Evolutionary conservation across 2,888 invertebrate genomes (phyloP).

Genomic region (Andrena marginata): DNA sequence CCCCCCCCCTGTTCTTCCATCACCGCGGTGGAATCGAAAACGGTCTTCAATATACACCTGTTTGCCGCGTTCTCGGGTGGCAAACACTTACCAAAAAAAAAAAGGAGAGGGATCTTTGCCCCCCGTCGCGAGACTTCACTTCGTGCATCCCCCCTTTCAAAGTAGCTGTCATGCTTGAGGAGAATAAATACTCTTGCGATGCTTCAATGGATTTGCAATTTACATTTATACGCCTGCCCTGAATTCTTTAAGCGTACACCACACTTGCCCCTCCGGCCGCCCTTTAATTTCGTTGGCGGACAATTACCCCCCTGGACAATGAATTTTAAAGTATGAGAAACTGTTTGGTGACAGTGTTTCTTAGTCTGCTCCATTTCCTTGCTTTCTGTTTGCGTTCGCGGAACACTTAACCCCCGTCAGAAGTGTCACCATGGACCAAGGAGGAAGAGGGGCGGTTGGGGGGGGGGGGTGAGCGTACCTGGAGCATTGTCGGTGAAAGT

Average conservation of each 20-base stretch:
- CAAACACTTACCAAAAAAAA: slow-evolving; percentile 78
- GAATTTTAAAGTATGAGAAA: background rate
- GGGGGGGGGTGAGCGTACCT: slow-evolving; percentile 37
- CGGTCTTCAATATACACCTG: slow-evolving; percentile 52
- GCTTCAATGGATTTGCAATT: too few species aligned
- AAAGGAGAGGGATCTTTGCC: slow-evolving; percentile 74
- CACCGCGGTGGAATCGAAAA: slow-evolving; percentile 43
- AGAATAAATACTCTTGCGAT: background rate
- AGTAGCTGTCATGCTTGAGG: background rate
- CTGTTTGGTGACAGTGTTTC: background rate
- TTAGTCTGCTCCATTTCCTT: background rate
- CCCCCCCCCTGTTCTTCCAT: background rate
- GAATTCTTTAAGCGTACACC: background rate
- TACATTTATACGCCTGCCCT: background rate
- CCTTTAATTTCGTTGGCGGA: too few species aligned
- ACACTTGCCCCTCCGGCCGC: background rate
- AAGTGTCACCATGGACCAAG: slow-evolving; percentile 56
- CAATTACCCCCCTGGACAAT: background rate
- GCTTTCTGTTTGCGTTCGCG: slow-evolving; percentile 43
- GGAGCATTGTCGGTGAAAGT: slow-evolving; percentile 65
- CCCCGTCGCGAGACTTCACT: slow-evolving; percentile 71
- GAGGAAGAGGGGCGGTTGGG: background rate
- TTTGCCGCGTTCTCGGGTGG: slow-evolving; percentile 68
- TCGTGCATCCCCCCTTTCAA: background rate
- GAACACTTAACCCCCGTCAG: slow-evolving; percentile 78